A percentile compares a stretch with the other conserved stretches of the same genome.
Evolutionary conservation across 2,797 vertebrate species (phyloP).

Genomic region (Sebastiscus tertius): DNA sequence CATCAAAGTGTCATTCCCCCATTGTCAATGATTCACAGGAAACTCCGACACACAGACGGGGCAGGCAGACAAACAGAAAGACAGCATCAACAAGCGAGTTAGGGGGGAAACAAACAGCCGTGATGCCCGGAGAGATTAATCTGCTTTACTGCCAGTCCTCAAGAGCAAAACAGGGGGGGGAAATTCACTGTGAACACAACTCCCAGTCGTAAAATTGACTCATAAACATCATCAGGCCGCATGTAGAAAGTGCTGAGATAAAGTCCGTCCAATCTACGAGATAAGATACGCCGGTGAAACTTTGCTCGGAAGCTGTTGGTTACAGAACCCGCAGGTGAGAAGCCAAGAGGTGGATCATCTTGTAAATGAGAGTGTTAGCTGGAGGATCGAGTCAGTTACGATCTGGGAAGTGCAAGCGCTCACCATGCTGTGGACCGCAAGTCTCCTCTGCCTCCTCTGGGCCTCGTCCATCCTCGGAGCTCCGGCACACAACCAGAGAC

Average conservation of each 20-base stretch:
- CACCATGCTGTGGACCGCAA: conserved; percentile 56
- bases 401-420: neutral
- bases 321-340: neutral
- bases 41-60: conserved; percentile 40
- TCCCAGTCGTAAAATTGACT: conserved; percentile 50
- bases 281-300: conserved; percentile 77
- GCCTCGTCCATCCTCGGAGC: conserved; percentile 12
- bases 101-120: conserved; percentile 44
- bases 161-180: conserved; percentile 41
- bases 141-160: conserved; percentile 65
- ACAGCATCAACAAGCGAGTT: conserved; percentile 55
- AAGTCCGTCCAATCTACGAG: conserved; percentile 48
- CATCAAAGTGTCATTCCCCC: conserved; percentile 71
- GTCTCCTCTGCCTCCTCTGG: conserved; percentile 66
- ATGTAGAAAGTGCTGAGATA: conserved; percentile 49
- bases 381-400: neutral
- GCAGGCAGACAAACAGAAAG: conserved; percentile 61
- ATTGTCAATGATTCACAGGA: conserved; percentile 67
- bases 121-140: conserved; percentile 62
- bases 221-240: conserved; percentile 55
- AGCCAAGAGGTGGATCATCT: neutral
- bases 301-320: conserved; percentile 55
- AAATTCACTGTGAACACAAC: conserved; percentile 52
- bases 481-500: conserved; percentile 16
- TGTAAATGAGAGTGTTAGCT: neutral